Conservation (phyloP, 2,113 vertebrate species). For the Micronisus gabar region DNA sequence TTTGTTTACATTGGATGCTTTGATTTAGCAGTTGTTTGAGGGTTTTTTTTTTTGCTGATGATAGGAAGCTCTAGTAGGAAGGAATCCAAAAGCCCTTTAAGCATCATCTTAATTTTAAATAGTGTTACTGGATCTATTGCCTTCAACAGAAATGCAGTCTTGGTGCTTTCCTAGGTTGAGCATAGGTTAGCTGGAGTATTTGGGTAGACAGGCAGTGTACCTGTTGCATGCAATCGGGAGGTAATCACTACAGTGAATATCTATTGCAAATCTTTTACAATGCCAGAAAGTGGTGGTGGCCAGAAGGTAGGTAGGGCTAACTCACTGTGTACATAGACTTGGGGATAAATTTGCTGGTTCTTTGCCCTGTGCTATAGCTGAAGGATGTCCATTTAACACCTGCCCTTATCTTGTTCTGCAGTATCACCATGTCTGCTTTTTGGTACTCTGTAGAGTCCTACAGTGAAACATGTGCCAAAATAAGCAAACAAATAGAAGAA, state of each 20-base stretch:
- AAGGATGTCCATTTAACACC: background rate
- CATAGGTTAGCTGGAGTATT: background rate
- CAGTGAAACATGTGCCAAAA: background rate
- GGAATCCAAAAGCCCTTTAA: background rate
- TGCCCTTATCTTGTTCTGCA: background rate
- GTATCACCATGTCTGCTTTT: background rate
- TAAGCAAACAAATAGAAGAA: background rate
- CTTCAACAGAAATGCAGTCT: background rate
- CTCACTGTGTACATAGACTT: background rate
- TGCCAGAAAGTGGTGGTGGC: background rate
- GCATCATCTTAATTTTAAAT: background rate
- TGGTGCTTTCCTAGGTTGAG: background rate
- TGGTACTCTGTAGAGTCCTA: background rate
- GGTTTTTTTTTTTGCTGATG: background rate
- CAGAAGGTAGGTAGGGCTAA: background rate
- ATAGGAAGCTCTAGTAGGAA: background rate
- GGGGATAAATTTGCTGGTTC: background rate
- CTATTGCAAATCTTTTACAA: background rate
- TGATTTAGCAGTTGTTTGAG: constrained; percentile 1
- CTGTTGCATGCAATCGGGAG: background rate
- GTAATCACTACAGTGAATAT: background rate
- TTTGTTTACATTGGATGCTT: background rate
- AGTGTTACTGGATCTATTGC: background rate
- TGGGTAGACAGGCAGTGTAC: background rate
- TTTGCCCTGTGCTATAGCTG: background rate